Evolutionary conservation across 2,113 vertebrate species (phyloP).

Genomic region (Mirza zaza): DNA sequence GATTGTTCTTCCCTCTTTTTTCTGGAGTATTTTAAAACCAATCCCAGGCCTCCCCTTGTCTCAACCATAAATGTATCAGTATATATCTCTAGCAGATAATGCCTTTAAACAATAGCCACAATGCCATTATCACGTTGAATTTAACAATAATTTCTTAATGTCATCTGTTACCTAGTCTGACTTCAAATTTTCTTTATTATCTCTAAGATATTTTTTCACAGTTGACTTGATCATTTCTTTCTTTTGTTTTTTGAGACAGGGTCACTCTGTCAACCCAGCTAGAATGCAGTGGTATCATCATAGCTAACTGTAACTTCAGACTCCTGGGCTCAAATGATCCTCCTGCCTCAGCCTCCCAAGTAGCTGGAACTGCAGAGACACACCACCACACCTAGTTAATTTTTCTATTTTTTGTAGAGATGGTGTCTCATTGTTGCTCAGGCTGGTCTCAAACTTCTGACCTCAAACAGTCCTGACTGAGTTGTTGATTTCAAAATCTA

Average conservation of each 20-base stretch:
- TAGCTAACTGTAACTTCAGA: too few species aligned
- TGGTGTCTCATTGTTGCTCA: too few species aligned
- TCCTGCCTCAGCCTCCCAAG: too few species aligned
- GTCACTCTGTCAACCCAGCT: too few species aligned
- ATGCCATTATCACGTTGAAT: neutral
- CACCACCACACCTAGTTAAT: too few species aligned
- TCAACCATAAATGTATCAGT: neutral
- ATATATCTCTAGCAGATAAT: neutral
- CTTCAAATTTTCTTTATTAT: slow-evolving; percentile 9
- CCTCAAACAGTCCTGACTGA: too few species aligned
- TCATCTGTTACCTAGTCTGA: neutral
- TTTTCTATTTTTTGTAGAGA: too few species aligned
- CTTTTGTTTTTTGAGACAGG: too few species aligned
- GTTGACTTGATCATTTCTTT: neutral
- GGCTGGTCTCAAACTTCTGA: too few species aligned
- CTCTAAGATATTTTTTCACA: neutral
- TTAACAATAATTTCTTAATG: neutral
- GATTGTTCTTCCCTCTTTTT: neutral
- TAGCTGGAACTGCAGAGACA: too few species aligned
- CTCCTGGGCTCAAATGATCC: too few species aligned
- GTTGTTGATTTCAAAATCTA: slow-evolving; percentile 4
- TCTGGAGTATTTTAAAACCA: neutral
- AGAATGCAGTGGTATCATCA: too few species aligned
- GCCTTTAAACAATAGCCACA: neutral
- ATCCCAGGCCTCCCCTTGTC: neutral